phyloP scores from a whole-genome alignment of 2,888 invertebrate genomes.

The Lingula anatina region DNA sequence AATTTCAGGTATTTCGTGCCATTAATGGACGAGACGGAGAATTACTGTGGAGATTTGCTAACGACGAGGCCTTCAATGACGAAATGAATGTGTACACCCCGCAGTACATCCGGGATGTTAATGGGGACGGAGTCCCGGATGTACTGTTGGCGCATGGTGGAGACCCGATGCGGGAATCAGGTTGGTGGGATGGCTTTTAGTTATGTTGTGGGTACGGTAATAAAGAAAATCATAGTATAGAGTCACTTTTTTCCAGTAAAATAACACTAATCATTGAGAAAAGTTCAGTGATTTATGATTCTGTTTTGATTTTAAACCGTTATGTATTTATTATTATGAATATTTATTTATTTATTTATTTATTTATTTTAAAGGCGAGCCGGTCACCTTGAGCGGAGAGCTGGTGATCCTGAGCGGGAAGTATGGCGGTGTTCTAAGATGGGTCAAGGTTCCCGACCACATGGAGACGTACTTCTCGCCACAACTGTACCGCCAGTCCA shows the following conservation, averaged over 20 bases:
- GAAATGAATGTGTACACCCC: slow-evolving; percentile 62
- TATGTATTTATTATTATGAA: too few species aligned
- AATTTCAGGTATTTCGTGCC: slow-evolving; percentile 58
- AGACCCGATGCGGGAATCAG: slow-evolving; percentile 54
- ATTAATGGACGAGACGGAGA: slow-evolving; percentile 66
- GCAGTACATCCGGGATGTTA: slow-evolving; percentile 65
- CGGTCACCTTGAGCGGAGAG: slow-evolving; percentile 57
- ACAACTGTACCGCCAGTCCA: slow-evolving; percentile 51
- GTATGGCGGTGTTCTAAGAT: slow-evolving; percentile 63
- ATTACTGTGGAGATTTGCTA: slow-evolving; percentile 62
- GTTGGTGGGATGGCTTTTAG: too few species aligned
- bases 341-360: too few species aligned
- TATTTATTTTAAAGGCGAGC: too few species aligned
- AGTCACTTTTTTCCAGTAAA: too few species aligned
- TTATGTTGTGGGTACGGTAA: too few species aligned
- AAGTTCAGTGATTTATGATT: too few species aligned
- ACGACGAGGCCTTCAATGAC: slow-evolving; percentile 53
- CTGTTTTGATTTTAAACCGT: too few species aligned
- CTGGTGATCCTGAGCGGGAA: slow-evolving; percentile 68
- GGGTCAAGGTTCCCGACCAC: slow-evolving; percentile 59
- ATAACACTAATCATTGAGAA: too few species aligned
- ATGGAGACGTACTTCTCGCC: slow-evolving; percentile 71
- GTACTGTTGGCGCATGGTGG: slow-evolving; percentile 65
- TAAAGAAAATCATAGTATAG: too few species aligned
- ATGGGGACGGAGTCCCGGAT: slow-evolving; percentile 64